A percentile compares a stretch with the other conserved stretches of the same genome.
Evolutionary conservation across 2,888 invertebrate genomes (phyloP).

Genomic region (Caenorhabditis imperialis): DNA sequence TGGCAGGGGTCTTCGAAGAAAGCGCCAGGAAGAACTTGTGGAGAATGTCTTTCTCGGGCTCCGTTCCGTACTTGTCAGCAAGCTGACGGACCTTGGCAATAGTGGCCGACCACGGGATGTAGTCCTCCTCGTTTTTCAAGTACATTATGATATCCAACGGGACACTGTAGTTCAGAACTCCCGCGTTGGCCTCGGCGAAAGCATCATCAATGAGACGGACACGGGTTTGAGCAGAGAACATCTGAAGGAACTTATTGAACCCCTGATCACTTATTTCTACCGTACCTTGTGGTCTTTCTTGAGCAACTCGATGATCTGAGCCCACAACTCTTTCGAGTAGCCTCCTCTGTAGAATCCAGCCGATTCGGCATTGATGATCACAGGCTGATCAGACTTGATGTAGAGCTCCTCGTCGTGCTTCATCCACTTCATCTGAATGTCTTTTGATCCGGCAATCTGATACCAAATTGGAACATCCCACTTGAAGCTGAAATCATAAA

Average conservation of each 20-base stretch:
- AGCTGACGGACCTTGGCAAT: slow-evolving; percentile 25
- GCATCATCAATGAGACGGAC: slow-evolving; percentile 63
- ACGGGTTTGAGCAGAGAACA: slow-evolving; percentile 50
- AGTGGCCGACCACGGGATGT: slow-evolving; percentile 36
- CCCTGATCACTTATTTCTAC: no score
- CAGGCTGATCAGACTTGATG: slow-evolving; percentile 23
- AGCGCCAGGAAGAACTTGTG: slow-evolving; percentile 49
- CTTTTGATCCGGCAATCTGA: slow-evolving; percentile 56
- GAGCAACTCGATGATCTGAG: slow-evolving; percentile 65
- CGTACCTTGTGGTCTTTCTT: slow-evolving; percentile 60
- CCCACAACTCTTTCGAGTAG: slow-evolving; percentile 69
- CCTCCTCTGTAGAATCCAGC: slow-evolving; percentile 76
- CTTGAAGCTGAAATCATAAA: slow-evolving; percentile 59
- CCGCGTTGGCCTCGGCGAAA: slow-evolving; percentile 57
- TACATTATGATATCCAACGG: slow-evolving; percentile 54
- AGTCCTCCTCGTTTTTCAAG: slow-evolving; percentile 55
- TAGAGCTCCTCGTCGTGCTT: slow-evolving; percentile 29
- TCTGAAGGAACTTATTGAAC: no score
- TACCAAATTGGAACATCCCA: slow-evolving; percentile 78
- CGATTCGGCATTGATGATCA: slow-evolving; percentile 73
- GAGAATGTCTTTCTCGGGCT: slow-evolving; percentile 48
- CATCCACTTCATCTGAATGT: slow-evolving; percentile 70
- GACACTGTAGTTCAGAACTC: slow-evolving; percentile 52
- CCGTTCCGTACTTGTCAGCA: slow-evolving; percentile 39
- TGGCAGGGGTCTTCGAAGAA: slow-evolving; percentile 51